phyloP scores from a whole-genome alignment of 2,888 invertebrate species.

The Volucella bombylans region DNA sequence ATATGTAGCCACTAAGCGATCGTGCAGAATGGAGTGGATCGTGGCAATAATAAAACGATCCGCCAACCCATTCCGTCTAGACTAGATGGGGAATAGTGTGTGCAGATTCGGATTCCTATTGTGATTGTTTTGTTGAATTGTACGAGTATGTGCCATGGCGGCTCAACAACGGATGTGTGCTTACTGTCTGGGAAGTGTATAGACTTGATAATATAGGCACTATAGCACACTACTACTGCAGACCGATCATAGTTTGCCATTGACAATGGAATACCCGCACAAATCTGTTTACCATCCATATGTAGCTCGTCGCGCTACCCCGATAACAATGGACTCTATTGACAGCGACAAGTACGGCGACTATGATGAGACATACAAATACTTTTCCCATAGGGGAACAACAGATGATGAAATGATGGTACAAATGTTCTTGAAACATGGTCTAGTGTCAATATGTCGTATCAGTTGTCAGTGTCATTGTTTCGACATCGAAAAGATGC shows the following conservation, averaged over 20 bases:
- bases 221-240: no score
- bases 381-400: not conserved
- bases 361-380: slow-evolving; percentile 31
- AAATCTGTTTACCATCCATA: slow-evolving; percentile 35
- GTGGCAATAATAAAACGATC: slow-evolving; percentile 54
- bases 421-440: slow-evolving; percentile 43
- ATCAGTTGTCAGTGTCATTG: slow-evolving; percentile 36
- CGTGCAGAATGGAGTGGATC: slow-evolving; percentile 12
- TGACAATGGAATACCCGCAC: slow-evolving; percentile 70
- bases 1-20: slow-evolving; percentile 24
- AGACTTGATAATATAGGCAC: slow-evolving; percentile 33
- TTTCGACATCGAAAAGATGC: slow-evolving; percentile 13
- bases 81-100: slow-evolving; percentile 68
- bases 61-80: slow-evolving; percentile 69
- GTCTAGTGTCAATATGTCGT: slow-evolving; percentile 1
- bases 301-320: not conserved
- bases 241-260: slow-evolving; percentile 58
- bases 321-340: slow-evolving; percentile 58
- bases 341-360: slow-evolving; percentile 40
- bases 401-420: not conserved
- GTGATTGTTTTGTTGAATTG: slow-evolving; percentile 23
- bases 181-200: slow-evolving; percentile 51
- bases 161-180: slow-evolving; percentile 45
- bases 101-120: slow-evolving; percentile 28
- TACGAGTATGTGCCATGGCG: slow-evolving; percentile 44